phyloP scores from a whole-genome alignment of 2,113 vertebrate genomes.

The Lepus timidus region DNA sequence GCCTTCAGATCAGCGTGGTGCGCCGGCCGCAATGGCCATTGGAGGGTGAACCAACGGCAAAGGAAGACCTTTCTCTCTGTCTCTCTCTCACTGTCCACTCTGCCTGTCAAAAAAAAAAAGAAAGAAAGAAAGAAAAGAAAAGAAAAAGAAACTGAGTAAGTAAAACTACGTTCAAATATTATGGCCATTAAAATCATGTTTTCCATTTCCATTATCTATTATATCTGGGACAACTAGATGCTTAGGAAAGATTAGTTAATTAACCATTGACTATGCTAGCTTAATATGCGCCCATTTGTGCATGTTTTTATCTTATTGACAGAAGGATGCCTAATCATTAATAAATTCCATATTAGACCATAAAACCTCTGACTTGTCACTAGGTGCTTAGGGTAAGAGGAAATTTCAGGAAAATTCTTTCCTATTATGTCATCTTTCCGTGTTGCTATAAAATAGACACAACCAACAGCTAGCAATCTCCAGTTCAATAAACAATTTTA shows the following conservation, averaged over 20 bases:
- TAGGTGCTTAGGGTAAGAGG: neutral
- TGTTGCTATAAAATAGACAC: neutral
- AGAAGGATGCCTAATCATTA: neutral
- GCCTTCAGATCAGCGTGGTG: too few relatives aligned
- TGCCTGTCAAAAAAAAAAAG: too few relatives aligned
- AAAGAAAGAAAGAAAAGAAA: too few relatives aligned
- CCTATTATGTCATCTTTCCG: neutral
- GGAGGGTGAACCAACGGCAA: too few relatives aligned
- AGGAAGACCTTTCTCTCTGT: too few relatives aligned
- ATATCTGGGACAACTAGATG: neutral
- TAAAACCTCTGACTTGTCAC: neutral
- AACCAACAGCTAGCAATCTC: neutral
- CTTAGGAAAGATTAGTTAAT: neutral
- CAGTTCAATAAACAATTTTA: neutral
- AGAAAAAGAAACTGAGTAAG: neutral
- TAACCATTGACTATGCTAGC: neutral
- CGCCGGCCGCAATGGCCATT: too few relatives aligned
- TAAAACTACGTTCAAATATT: neutral
- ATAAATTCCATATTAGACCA: neutral
- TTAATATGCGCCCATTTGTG: neutral
- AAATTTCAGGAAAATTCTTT: neutral
- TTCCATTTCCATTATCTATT: neutral
- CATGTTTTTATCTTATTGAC: neutral
- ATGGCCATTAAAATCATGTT: neutral
- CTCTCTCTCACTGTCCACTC: too few relatives aligned